phyloP scores from a whole-genome alignment of 2,797 vertebrate genomes.

The Falco peregrinus region DNA sequence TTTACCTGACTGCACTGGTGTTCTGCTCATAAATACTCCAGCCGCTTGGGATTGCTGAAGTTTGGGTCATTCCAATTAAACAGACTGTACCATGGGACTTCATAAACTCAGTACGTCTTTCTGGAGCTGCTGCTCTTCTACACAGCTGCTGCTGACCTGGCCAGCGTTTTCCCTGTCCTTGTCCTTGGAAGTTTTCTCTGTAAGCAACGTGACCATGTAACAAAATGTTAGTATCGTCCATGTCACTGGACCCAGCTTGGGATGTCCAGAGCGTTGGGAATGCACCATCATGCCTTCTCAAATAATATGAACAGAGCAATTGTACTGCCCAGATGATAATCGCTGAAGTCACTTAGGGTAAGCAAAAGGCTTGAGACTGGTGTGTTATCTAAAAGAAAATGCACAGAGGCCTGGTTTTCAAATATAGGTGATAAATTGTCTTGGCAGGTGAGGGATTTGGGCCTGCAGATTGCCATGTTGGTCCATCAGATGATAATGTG shows the following conservation, averaged over 20 bases:
- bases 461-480: fast-evolving
- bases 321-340: neutral
- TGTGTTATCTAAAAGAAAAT: neutral
- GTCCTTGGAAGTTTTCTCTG: neutral
- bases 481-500: neutral
- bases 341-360: fast-evolving
- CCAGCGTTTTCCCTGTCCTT: neutral
- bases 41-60: neutral
- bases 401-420: neutral
- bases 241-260: neutral
- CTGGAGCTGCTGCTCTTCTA: neutral
- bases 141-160: neutral
- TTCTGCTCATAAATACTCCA: neutral
- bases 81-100: neutral
- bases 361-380: neutral
- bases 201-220: fast-evolving
- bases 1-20: neutral
- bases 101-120: neutral
- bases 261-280: fast-evolving
- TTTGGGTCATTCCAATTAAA: neutral
- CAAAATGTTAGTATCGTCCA: fast-evolving
- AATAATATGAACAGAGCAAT: fast-evolving
- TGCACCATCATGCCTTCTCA: neutral
- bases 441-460: neutral
- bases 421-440: neutral